These are phyloP conservation scores for Caenorhabditis sp. DNA, from an alignment of 2,888 invertebrate species.

Conservation along the genomic window DNA sequence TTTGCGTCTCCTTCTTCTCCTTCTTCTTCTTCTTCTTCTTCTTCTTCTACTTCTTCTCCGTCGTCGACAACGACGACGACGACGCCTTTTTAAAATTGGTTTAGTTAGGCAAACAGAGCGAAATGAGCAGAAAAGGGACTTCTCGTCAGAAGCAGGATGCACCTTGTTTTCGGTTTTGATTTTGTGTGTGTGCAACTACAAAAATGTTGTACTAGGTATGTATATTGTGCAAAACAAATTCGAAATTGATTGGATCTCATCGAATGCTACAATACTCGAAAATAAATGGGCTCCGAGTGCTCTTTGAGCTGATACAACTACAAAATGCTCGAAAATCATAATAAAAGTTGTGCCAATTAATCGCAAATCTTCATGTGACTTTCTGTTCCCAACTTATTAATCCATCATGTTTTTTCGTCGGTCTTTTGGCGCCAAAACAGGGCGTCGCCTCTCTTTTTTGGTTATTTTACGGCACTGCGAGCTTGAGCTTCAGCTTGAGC, in stretches of 20 bases:
- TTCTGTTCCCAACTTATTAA: not conserved
- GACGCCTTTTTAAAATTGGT: conserved; percentile 42
- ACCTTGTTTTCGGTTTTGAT: not conserved
- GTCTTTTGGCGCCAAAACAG: not conserved
- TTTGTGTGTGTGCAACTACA: not conserved
- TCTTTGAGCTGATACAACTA: too few species aligned
- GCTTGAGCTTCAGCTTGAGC: too few species aligned
- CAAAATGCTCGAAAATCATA: too few species aligned
- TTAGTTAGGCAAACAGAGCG: conserved; percentile 41
- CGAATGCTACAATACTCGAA: too few species aligned
- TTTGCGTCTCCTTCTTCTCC: too few species aligned
- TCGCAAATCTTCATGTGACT: not conserved
- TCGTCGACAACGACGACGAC: too few species aligned
- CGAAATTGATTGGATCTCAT: too few species aligned
- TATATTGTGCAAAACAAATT: too few species aligned
- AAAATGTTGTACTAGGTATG: too few species aligned
- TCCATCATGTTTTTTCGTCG: not conserved
- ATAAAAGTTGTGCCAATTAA: not conserved
- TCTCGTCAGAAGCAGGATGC: not conserved
- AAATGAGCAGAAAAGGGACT: not conserved
- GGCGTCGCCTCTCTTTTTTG: not conserved
- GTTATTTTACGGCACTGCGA: too few species aligned
- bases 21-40: too few species aligned
- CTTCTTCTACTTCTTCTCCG: conserved; percentile 3
- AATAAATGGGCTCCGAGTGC: not conserved